Evolutionary conservation across 1,140 invertebrate species (phyloP).

Genomic region (Eriocheir sinensis): DNA sequence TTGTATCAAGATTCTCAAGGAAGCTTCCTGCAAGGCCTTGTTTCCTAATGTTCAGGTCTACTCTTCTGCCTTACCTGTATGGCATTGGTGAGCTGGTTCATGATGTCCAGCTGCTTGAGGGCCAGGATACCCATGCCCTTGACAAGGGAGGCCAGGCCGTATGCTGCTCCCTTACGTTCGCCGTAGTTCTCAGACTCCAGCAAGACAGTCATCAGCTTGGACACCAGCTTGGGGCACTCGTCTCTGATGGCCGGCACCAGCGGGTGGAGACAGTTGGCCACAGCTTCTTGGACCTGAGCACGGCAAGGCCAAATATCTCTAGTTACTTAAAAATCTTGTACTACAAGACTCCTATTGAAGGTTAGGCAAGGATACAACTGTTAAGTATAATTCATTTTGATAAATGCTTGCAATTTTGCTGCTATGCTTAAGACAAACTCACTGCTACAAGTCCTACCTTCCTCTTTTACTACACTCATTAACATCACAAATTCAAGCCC

Average conservation of each 20-base stretch:
- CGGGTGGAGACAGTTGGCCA: slow-evolving; percentile 97
- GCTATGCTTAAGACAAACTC: too few relatives aligned
- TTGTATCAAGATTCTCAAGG: too few relatives aligned
- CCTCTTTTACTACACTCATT: too few relatives aligned
- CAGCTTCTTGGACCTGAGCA: slow-evolving; percentile 96
- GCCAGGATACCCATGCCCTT: slow-evolving; percentile 98
- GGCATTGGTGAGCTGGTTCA: slow-evolving; percentile 95
- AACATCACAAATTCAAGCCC: too few relatives aligned
- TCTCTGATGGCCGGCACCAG: slow-evolving; percentile 95
- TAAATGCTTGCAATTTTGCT: too few relatives aligned
- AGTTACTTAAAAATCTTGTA: too few relatives aligned
- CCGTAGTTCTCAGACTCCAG: slow-evolving; percentile 97
- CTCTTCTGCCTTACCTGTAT: slow-evolving; percentile 99
- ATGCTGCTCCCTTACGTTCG: slow-evolving; percentile 89
- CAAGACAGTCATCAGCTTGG: slow-evolving; percentile 93
- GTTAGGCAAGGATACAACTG: too few relatives aligned
- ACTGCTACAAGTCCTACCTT: too few relatives aligned
- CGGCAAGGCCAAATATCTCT: not conserved
- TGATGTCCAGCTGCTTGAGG: slow-evolving; percentile 97
- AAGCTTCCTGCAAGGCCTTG: too few relatives aligned
- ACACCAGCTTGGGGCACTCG: slow-evolving; percentile 93
- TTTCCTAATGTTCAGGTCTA: too few relatives aligned
- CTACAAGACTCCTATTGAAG: too few relatives aligned
- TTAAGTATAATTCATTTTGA: too few relatives aligned
- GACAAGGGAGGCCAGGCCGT: slow-evolving; percentile 86